Conservation (phyloP, 2,113 vertebrate species). For the Leucopternis melanops region DNA sequence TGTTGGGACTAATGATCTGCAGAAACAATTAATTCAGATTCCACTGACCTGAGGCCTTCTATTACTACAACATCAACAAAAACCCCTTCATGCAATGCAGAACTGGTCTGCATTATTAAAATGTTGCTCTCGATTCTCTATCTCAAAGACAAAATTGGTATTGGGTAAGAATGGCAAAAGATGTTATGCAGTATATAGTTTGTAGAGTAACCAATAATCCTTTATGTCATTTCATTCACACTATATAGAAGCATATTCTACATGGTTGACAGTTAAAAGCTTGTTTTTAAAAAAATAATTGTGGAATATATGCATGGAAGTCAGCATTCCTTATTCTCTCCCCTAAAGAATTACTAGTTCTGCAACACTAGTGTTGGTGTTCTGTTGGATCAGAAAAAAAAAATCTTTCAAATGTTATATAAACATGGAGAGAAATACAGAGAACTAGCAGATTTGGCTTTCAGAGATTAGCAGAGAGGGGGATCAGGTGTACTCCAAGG, state of each 20-base stretch:
- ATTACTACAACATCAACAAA: not conserved
- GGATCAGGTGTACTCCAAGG: not conserved
- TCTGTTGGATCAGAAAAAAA: not conserved
- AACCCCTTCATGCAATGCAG: not conserved
- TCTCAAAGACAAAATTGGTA: not conserved
- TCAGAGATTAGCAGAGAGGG: not conserved
- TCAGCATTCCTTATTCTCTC: not conserved
- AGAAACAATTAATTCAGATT: conserved; percentile 43
- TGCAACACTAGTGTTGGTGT: not conserved
- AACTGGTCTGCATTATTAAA: not conserved
- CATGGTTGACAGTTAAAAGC: not conserved
- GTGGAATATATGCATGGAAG: not conserved
- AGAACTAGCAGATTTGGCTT: not conserved
- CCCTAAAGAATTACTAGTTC: not conserved
- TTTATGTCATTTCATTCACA: not conserved
- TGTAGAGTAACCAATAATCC: not conserved
- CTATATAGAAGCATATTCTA: not conserved
- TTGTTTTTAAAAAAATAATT: not conserved
- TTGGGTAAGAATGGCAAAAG: not conserved
- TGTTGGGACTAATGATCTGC: not conserved
- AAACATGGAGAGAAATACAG: not conserved
- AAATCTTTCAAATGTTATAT: not conserved
- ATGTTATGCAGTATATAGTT: not conserved
- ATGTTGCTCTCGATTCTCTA: not conserved
- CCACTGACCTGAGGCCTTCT: not conserved